Percentiles rank a stretch among this genome's conserved stretches.
Conservation (phyloP, 2,113 vertebrate species). For the Choloepus hoffmanni region DNA sequence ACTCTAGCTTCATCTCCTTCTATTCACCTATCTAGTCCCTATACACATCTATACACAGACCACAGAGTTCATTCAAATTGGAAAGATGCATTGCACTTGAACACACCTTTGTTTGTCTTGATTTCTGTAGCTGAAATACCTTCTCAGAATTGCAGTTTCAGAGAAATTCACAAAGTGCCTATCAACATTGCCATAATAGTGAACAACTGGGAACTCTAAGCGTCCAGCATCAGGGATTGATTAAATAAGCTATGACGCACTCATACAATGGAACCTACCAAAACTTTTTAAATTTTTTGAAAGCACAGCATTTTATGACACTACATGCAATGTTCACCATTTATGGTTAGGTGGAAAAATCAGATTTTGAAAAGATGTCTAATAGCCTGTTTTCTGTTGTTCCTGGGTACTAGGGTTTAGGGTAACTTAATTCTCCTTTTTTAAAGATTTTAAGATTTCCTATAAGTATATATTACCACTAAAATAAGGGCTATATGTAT, state of each 20-base stretch:
- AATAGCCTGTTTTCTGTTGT: background rate
- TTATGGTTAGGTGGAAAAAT: background rate
- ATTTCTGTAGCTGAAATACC: background rate
- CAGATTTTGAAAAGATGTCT: background rate
- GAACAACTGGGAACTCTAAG: no score
- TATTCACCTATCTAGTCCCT: background rate
- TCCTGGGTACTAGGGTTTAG: background rate
- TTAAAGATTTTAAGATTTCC: background rate
- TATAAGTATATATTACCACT: background rate
- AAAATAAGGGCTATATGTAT: background rate
- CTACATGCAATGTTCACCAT: background rate
- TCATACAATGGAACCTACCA: no score
- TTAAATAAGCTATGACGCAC: no score
- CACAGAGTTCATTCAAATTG: background rate
- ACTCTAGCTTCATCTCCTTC: background rate
- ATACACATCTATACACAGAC: background rate
- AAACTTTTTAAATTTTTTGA: background rate
- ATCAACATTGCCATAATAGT: background rate
- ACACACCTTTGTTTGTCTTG: background rate
- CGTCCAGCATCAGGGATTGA: no score
- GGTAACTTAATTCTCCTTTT: background rate
- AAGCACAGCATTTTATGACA: background rate
- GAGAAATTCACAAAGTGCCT: background rate
- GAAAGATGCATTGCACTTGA: background rate
- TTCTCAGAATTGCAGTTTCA: no score